A percentile compares a stretch with the other conserved stretches of the same genome.
Conservation (phyloP, 2,888 invertebrate species). For the Dexiosoma caninum region DNA sequence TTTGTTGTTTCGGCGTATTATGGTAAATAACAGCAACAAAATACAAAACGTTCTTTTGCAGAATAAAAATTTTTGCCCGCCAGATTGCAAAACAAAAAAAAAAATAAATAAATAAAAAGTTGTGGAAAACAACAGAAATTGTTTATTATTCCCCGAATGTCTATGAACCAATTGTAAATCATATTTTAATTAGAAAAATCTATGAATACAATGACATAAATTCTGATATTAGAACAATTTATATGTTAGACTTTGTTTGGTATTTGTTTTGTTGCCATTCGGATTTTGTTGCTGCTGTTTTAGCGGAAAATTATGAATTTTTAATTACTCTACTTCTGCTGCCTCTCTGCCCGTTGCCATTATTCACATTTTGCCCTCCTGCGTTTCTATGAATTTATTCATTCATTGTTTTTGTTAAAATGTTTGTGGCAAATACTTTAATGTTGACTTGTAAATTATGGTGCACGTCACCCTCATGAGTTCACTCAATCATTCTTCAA, state of each 20-base stretch:
- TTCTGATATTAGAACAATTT: constrained; percentile 55
- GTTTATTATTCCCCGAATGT: constrained; percentile 40
- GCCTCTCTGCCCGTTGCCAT: background rate
- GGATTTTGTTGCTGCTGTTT: constrained; percentile 33
- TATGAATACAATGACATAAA: constrained; percentile 60
- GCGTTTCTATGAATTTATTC: constrained; percentile 37
- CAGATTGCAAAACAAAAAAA: constrained; percentile 11
- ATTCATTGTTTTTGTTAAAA: constrained; percentile 39
- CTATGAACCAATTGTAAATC: constrained; percentile 62
- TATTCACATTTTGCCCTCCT: background rate
- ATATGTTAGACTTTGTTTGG: constrained; percentile 16
- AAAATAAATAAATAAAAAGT: background rate
- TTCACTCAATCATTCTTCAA: too few species aligned
- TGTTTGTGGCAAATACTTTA: constrained; percentile 7
- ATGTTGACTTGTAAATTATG: too few species aligned
- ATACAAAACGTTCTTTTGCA: constrained; percentile 4
- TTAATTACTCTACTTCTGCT: constrained; percentile 47
- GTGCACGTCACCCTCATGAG: too few species aligned
- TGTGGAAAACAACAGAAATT: constrained; percentile 36
- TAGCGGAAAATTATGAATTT: constrained; percentile 61
- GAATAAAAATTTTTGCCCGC: constrained; percentile 37
- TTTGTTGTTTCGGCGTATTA: constrained; percentile 54
- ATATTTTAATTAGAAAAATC: constrained; percentile 63
- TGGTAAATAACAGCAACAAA: constrained; percentile 16
- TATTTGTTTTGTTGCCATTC: constrained; percentile 35